These are phyloP conservation scores for Ceyx melanurus DNA, from an alignment of 2,113 vertebrate genomes.

Conservation along the genomic window DNA sequence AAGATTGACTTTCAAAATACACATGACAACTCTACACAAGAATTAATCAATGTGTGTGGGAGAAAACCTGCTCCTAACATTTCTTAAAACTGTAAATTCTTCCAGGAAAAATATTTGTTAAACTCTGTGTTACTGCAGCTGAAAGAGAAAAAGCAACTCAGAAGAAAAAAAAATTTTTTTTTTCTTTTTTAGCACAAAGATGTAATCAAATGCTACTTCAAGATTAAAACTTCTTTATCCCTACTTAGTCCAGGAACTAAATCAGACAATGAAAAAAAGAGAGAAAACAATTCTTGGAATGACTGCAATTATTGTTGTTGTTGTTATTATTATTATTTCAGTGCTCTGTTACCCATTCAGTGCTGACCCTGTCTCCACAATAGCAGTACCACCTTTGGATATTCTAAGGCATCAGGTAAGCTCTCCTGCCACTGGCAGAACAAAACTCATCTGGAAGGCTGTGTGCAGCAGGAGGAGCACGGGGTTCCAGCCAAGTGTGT, in stretches of 20 bases:
- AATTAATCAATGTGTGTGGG: background rate
- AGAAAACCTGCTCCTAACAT: constrained; percentile 1
- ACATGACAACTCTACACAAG: background rate
- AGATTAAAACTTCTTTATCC: background rate
- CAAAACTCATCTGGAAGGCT: background rate
- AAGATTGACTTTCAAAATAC: background rate
- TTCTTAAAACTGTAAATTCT: background rate
- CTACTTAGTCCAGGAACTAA: background rate
- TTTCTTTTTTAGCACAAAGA: background rate
- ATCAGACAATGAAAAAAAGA: background rate
- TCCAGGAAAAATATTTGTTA: constrained; percentile 11
- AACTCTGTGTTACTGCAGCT: background rate
- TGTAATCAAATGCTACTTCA: background rate
- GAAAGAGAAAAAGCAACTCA: background rate
- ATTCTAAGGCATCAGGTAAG: background rate
- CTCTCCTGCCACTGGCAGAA: background rate
- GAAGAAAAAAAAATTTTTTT: background rate
- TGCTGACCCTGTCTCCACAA: background rate
- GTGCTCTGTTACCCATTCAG: background rate
- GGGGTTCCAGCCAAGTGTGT: background rate
- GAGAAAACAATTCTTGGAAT: background rate
- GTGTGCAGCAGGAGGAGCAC: background rate
- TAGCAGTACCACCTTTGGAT: background rate
- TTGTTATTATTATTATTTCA: background rate
- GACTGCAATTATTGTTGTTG: background rate